Conservation (phyloP, 2,888 invertebrate species). For the Ophion ventricosus region DNA sequence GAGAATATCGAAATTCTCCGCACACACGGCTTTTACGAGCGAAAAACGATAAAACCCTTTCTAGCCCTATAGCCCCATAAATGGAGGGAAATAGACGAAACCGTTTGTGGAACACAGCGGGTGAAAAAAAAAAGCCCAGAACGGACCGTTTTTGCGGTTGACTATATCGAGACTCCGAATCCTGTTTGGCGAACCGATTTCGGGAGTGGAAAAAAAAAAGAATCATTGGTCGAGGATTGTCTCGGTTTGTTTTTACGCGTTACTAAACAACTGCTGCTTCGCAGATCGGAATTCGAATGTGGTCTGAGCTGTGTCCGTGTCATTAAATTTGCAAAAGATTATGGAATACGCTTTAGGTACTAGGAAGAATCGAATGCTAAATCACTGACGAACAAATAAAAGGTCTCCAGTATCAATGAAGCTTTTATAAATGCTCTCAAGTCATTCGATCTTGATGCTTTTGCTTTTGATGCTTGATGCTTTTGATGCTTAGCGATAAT, state of each 20-base stretch:
- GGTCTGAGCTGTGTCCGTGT: not conserved
- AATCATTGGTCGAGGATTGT: not conserved
- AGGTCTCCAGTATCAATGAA: not conserved
- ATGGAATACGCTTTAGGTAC: not conserved
- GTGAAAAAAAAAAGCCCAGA: constrained; percentile 21
- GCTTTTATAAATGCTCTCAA: not conserved
- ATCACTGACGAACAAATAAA: not conserved
- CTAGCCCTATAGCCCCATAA: constrained; percentile 33
- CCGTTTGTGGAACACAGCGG: constrained; percentile 14
- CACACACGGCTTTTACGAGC: constrained; percentile 56
- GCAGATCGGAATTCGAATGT: not conserved
- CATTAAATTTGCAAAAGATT: not conserved
- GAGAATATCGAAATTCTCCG: constrained; percentile 36
- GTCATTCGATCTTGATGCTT: not conserved
- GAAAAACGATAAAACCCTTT: constrained; percentile 55
- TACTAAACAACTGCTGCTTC: not conserved
- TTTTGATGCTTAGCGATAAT: not conserved
- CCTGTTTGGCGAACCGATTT: not conserved
- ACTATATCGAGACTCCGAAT: constrained; percentile 22
- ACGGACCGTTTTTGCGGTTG: constrained; percentile 48
- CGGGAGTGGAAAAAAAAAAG: not conserved
- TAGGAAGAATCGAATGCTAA: not conserved
- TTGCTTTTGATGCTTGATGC: not conserved
- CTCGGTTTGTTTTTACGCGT: not conserved
- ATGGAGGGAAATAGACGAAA: constrained; percentile 51